Evolutionary conservation across 2,888 invertebrate genomes (phyloP), one percentile per base, ranked within the genome.

Genomic region (Drosophila peninsularis): DNA sequence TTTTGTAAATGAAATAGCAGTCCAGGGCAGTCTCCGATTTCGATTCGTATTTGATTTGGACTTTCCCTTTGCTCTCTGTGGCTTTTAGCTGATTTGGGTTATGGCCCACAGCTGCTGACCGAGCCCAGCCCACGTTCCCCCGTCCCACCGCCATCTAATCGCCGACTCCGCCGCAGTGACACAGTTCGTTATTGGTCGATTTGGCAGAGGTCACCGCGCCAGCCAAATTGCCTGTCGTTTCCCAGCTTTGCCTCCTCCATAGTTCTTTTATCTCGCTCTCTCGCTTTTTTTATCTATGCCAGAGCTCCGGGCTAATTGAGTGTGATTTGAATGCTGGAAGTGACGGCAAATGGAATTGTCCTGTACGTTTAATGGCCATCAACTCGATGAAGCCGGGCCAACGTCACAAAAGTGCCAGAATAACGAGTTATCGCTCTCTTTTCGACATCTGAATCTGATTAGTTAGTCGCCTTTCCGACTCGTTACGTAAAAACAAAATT

Each of bases 301-400:
- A 27, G 52, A 52, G 42, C 74, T 74, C 53, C 57, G 37, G 67
- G 71, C 78, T 80, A 82, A 82, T 82, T 78, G 80, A 80, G 83
- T 78, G 72, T 66, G 64, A 72, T 68, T 68, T 63, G 57, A 73
- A 66, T 45, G 54, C 41, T 60, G 47, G 32, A 66, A 41, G 54
- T 42, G 32, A 55, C 56, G 32, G 61, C 52, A 57, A 67, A 71
- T 72, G 62, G 56, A 70, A 63, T 64, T 61, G 66, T 55, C 58
- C 65, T 68, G 62, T 73, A 68, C 79, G 66, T 66, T 79, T 71
- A 79, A 71, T 73, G 73, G 65, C 55, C 42, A 37, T 58, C 41
- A 49, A 50, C 27, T 61, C 44, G 50, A 55, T 42, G 67, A 56
- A 19, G 32, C 24, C 50, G 53, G 11, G 17, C 6, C 32, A 41